Evolutionary conservation across 2,888 invertebrate genomes (phyloP).

Genomic region (Campoplex nolae): DNA sequence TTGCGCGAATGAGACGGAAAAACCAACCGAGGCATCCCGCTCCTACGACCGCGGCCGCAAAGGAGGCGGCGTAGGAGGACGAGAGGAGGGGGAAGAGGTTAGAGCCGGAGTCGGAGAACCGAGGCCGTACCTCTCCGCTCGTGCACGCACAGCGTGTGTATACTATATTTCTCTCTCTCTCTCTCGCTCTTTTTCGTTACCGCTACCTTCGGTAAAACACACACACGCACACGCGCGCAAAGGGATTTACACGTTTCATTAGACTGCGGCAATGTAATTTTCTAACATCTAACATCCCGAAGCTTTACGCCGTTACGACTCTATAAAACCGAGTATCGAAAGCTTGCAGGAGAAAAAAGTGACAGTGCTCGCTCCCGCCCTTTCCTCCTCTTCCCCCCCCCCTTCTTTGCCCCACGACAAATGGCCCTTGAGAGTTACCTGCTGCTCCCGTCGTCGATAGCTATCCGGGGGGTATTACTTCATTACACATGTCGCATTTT

Average conservation of each 20-base stretch:
- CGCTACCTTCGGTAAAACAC: slow-evolving; percentile 46
- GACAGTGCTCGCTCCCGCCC: slow-evolving; percentile 62
- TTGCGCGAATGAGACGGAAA: slow-evolving; percentile 48
- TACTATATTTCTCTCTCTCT: slow-evolving; percentile 31
- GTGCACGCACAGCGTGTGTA: slow-evolving; percentile 60
- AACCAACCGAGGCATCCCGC: slow-evolving; percentile 48
- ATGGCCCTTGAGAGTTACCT: slow-evolving; percentile 54
- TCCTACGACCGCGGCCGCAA: slow-evolving; percentile 37
- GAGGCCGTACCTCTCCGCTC: slow-evolving; percentile 60
- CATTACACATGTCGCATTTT: slow-evolving; percentile 1
- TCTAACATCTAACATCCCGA: background rate
- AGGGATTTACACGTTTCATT: slow-evolving; percentile 39
- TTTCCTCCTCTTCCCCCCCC: slow-evolving; percentile 31
- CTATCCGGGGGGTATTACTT: no score
- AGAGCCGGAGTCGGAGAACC: slow-evolving; percentile 50
- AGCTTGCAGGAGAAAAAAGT: slow-evolving; percentile 22
- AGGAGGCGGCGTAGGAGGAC: slow-evolving; percentile 37
- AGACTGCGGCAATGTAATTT: slow-evolving; percentile 10
- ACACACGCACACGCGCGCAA: slow-evolving; percentile 5
- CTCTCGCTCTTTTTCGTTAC: slow-evolving; percentile 11
- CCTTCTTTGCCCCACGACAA: slow-evolving; percentile 32
- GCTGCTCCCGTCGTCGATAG: slow-evolving; percentile 32
- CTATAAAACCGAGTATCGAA: slow-evolving; percentile 6
- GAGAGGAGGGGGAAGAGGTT: slow-evolving; percentile 51
- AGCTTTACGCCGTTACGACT: background rate